Evolutionary conservation across 2,797 vertebrate genomes (phyloP), one percentile per base, ranked within the genome.

Genomic region (Botia almorhae): DNA sequence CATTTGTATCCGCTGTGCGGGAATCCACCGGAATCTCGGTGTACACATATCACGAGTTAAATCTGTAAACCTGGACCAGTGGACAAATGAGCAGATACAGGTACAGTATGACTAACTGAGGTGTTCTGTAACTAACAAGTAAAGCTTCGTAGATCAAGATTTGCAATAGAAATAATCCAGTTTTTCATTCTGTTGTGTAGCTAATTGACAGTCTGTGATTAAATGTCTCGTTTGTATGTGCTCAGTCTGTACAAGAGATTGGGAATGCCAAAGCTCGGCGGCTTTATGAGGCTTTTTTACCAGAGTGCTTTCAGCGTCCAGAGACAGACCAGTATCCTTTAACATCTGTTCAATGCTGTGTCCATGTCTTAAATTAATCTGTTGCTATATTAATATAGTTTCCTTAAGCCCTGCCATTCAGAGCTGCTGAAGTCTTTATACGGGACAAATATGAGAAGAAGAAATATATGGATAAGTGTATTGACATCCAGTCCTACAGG

Each of bases 21-120:
- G 97, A 2, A 97, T 99, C 90, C 98, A 99, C 92, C 94, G 98
- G 87, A 99, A 99, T 86, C 92, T 99, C 0, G 98, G 98, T 0
- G 98, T 99, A 65, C 98, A 99, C 88, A 99, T 99, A 89, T 99
- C 98, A 91, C 94, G 96, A 86, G 98, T 99, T 81, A 99, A 99
- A 78, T 99, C 98, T 0, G 97, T 99, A 84, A 99, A 99, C 85
- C 93, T 99, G 8, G 98, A 99, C 91, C 97, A 99, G 87, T 99
- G 98, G 98, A 99, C 97, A 0, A 96, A 98, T 83, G 97, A 99
- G 80, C 98, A 99, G 91, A 98, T 99, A 70, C 97, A 98, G 96
- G 98, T 99, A 87, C 86, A 88, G 39, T 43, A 8, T 43, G 39
- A 61, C 11, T 67, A 21, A 7, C 33, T 36, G 36, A n/a, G n/a